Base-by-base conservation (phyloP, 2,797 vertebrate species). In the Cossypha heuglini region DNA sequence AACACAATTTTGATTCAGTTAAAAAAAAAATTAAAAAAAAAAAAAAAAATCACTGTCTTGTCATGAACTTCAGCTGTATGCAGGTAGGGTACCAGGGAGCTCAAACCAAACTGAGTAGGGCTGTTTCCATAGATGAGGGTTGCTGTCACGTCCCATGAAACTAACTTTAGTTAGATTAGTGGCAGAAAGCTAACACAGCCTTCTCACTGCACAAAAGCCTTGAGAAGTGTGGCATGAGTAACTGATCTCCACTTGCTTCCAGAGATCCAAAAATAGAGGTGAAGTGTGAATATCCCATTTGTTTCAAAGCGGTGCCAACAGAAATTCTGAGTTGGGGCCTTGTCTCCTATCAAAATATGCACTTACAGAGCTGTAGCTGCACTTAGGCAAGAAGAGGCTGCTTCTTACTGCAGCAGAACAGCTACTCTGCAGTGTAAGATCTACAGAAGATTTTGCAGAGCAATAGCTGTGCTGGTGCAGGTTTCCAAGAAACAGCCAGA, bases 221-320 rank as follows among this genome's bases (percentile, higher is more conserved):
- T 73, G 59, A 86, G 79, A 91, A 84, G 43, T 15, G 46, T 10
- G 5, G 76, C 69, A 57, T 88, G 87, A 94, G 86, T 63, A 94
- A 95, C 52, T 37, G 84, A 94, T 72, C 87, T 75, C 93, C 69
- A 49, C 69, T 96, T 81, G 83, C 88, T 93, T 84, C 38, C 74
- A 91, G 62, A 86, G 86, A 95, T 82, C 73, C n/a, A 4, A 96
- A 97, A 96, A 96, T 93, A 96, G 94, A 95, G 74, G 48, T 62
- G 86, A 90, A 88, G 83, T 69, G 90, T 82, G 95, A 97, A 93
- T 83, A 94, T 75, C 76, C 79, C 88, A 81, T 94, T 96, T 95
- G 91, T 90, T 94, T 81, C 86, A 55, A 55, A 90, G 67, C 6
- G 4, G 63, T 91, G 87, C 77, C 95, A 94, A 94, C 43, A 94